Evolutionary conservation across 2,113 vertebrate genomes (phyloP).

Genomic region (Nanorana parkeri): DNA sequence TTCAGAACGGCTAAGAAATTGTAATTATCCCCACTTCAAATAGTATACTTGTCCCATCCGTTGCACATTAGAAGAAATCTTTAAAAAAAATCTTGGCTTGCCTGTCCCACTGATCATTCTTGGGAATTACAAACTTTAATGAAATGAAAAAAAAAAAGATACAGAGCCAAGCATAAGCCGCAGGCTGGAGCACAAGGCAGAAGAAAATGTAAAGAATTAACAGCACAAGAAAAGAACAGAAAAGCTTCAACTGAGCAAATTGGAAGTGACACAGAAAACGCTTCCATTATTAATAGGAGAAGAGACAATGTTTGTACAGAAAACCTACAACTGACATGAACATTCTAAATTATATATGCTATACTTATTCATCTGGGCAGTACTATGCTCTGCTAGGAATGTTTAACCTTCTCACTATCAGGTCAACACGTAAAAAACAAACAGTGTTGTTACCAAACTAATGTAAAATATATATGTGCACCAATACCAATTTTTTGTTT

Average conservation of each 20-base stretch:
- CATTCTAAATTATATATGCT: slow-evolving; percentile 17
- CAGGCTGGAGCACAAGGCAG: slow-evolving; percentile 33
- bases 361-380: slow-evolving; percentile 13
- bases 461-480: no score
- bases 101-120: background rate
- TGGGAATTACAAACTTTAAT: background rate
- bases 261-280: slow-evolving; percentile 39
- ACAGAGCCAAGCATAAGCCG: background rate
- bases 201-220: slow-evolving; percentile 44
- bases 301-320: background rate
- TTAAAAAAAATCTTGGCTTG: background rate
- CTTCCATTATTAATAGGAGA: slow-evolving; percentile 35
- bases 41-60: background rate
- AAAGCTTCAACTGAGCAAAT: slow-evolving; percentile 28
- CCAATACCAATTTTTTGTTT: no score
- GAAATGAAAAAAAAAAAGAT: background rate
- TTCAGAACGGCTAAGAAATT: no score
- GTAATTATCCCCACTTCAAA: background rate
- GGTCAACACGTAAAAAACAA: background rate
- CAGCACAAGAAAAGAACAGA: slow-evolving; percentile 24
- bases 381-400: background rate
- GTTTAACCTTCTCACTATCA: background rate
- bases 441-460: no score
- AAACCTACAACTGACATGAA: slow-evolving; percentile 10
- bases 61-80: background rate